These are phyloP conservation scores for Drosophila melanogaster DNA, from an alignment of 1,140 invertebrate genomes.

Conservation along the genomic window Release_6_plus_ISO1_MT NC_004354.4:4182501-4183000, in stretches of 20 bases:
- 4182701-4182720: slow-evolving; percentile 41
- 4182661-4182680: slow-evolving; percentile 66
- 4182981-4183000: slow-evolving; percentile 14
- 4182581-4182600: background rate
- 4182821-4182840: no score
- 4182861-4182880: no score
- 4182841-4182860: no score
- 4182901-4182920: background rate
- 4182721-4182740: slow-evolving; percentile 2
- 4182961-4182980: slow-evolving; percentile 10
- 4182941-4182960: background rate
- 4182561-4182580: slow-evolving; percentile 1
- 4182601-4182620: slow-evolving; percentile 14
- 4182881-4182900: background rate
- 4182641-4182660: slow-evolving; percentile 62
- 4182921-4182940: background rate
- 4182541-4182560: slow-evolving; percentile 18
- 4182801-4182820: no score
- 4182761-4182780: slow-evolving; percentile 14
- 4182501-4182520: slow-evolving; percentile 41
- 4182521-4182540: slow-evolving; percentile 45
- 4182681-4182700: slow-evolving; percentile 68
- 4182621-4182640: slow-evolving; percentile 22
- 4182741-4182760: slow-evolving; percentile 16
- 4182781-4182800: slow-evolving; percentile 6